A percentile compares a stretch with the other conserved stretches of the same genome.
phyloP scores from a whole-genome alignment of 37 sponge, comb jelly and placozoan species.

The Tethya wilhelma region DNA sequence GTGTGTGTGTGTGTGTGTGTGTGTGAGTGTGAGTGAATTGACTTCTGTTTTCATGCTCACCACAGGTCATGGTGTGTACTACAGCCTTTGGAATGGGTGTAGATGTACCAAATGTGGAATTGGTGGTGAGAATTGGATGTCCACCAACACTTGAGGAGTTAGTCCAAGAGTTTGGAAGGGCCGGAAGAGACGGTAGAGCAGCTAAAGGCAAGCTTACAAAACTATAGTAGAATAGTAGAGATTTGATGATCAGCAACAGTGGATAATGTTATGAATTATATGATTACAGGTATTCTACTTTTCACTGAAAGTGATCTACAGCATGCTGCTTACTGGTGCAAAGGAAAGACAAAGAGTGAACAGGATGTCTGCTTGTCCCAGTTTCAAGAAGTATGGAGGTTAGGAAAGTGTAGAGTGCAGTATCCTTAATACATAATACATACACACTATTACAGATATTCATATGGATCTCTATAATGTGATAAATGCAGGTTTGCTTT shows the following conservation, averaged over 20 bases:
- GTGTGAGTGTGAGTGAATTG: background rate
- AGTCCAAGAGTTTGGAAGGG: conserved; percentile 53
- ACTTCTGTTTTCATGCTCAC: background rate
- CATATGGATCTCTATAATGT: no score
- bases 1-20: background rate
- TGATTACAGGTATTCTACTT: conserved; percentile 15
- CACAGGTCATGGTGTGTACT: conserved; percentile 39
- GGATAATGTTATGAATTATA: background rate
- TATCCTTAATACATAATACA: no score
- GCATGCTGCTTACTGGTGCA: conserved; percentile 26
- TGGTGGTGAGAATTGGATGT: conserved; percentile 16
- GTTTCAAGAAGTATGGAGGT: no score
- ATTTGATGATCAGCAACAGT: no score
- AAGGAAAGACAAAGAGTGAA: background rate
- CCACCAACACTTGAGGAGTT: conserved; percentile 25
- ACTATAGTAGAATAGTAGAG: no score
- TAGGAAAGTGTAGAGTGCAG: no score
- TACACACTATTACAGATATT: background rate
- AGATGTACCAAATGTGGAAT: conserved; percentile 6
- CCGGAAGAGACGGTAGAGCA: conserved; percentile 44
- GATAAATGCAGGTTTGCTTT: no score
- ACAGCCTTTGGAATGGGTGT: conserved; percentile 53
- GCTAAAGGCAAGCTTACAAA: conserved; percentile 32
- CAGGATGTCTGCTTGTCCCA: background rate
- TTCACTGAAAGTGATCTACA: conserved; percentile 23